Evolutionary conservation across 2,888 invertebrate species (phyloP), one percentile per base, ranked within the genome.

Genomic region (Drosophila suboccidentalis): DNA sequence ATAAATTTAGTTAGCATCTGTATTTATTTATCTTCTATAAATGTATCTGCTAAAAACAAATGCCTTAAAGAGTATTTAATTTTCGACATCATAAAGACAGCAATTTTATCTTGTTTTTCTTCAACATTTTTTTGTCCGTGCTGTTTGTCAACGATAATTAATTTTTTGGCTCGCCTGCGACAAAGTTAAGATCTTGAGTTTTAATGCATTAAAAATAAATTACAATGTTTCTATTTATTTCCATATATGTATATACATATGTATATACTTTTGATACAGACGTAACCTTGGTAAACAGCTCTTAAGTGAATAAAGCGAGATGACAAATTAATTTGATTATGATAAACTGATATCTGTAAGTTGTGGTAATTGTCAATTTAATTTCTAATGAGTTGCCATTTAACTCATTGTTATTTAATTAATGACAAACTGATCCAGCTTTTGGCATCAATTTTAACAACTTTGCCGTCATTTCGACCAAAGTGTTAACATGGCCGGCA

Each of bases 61-160:
- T 26, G 6, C 26, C 26, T 26, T 26, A 26, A 26, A 29, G 44
- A 17, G 57, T 36, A 57, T 46, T 3, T 11, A 19, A 4, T 9
- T 19, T 22, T 50, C 22, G 36, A 1, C 13, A n/a, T 4, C 9
- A 1, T 11, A 19, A n/a, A 0, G 1, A 13, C 11, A 11, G 0
- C 2, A 15, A 22, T 6, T 34, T 11, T 26, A 26, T 26, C 10
- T 5, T 26, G 22, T 15, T 19, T 41, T n/a, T 41, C 22, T 43
- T 50, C 29, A 15, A 11, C 15, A n/a, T n/a, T 50, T 59, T 36
- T 32, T 61, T 47, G 47, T 32, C 32, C 36, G 43, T 41, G 64
- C 62, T 83, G 80, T 87, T 86, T 83, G 82, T 68, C 82, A 70
- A 68, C 77, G 84, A 83, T 83, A 83, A 83, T 83, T 83, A 83